A percentile compares a stretch with the other conserved stretches of the same genome.
Conservation (phyloP, 2,797 vertebrate species). For the Cheirogaleus major region DNA sequence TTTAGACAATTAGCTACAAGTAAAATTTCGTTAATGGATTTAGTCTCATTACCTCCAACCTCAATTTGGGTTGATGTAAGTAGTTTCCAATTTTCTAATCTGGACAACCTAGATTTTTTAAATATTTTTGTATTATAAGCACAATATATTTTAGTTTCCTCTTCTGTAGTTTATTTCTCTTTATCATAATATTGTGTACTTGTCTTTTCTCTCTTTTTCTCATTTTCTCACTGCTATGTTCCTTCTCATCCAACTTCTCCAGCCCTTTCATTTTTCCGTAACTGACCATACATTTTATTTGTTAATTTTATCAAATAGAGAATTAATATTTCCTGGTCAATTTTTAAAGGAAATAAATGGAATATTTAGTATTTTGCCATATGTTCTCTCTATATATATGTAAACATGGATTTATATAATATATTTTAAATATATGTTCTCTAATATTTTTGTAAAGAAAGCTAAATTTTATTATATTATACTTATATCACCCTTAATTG, state of each 20-base stretch:
- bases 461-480: neutral
- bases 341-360: conserved; percentile 14
- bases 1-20: neutral
- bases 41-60: neutral
- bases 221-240: neutral
- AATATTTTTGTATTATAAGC: neutral
- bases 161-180: neutral
- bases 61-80: neutral
- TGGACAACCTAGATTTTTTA: neutral
- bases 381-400: too few species aligned
- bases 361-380: neutral
- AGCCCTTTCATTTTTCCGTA: neutral
- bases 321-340: neutral
- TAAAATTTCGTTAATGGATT: neutral
- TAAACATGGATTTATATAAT: neutral
- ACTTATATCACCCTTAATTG: neutral
- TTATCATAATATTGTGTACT: neutral
- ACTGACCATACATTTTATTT: neutral
- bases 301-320: neutral
- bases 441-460: neutral
- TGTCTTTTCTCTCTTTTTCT: neutral
- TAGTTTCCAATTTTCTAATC: neutral
- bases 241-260: neutral
- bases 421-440: neutral
- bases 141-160: neutral